Evolutionary conservation across 2,113 vertebrate species (phyloP).

Genomic region (Heptranchias perlo): DNA sequence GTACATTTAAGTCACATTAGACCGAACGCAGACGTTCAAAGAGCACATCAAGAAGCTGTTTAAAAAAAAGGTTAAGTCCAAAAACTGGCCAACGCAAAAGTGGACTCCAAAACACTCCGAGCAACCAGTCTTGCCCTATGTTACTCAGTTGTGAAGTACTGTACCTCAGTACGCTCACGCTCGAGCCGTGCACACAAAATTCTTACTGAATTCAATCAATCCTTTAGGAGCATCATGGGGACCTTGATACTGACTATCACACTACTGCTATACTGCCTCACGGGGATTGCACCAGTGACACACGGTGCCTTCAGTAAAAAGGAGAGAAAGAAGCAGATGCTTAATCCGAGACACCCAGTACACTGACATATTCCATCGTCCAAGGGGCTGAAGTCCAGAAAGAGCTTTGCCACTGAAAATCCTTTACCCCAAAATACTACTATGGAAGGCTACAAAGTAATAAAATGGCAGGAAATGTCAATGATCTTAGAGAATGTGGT

Average conservation of each 20-base stretch:
- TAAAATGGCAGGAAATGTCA: neutral
- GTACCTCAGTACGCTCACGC: neutral
- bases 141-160: neutral
- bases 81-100: neutral
- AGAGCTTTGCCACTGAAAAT: neutral
- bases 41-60: neutral
- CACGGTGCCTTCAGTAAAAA: neutral
- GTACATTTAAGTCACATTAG: neutral
- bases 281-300: neutral
- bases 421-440: neutral
- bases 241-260: neutral
- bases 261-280: neutral
- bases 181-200: neutral
- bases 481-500: neutral
- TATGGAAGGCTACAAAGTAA: neutral
- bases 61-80: no score
- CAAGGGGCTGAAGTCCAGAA: neutral
- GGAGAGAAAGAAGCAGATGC: neutral
- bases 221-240: neutral
- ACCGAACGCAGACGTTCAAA: neutral
- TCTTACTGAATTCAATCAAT: neutral
- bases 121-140: neutral
- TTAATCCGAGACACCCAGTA: neutral
- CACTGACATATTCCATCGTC: neutral
- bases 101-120: neutral